Evolutionary conservation across 2,797 vertebrate species (phyloP), one percentile per base, ranked within the genome.

Genomic region (Mormyrus hasselquistii): DNA sequence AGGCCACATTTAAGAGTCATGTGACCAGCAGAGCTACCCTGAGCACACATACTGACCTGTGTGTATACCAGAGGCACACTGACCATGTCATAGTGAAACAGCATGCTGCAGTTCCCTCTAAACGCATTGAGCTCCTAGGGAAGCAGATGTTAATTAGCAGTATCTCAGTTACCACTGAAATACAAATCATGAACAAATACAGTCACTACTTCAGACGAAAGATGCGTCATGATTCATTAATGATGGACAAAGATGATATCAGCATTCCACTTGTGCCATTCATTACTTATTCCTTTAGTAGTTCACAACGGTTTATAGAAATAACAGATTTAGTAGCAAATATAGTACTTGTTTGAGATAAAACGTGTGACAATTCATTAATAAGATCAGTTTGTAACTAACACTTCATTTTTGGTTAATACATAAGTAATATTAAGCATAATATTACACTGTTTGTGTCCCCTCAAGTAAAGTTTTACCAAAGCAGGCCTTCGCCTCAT

Each of bases 41-140:
- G 34, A 44, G n/a, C 52, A 10, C 34, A 3, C 9, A 41, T 7
- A 86, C 69, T 93, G 91, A 97, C 98, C 97, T 98, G 98, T 22
- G 97, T 98, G 93, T 98, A 98, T 87, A 98, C 98, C 2, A 99
- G 95, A 0, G 98, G 97, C 69, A 98, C 94, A 0, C 97, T 98
- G 94, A 97, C 95, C 97, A 98, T 98, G 94, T 98, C 98, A 0
- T 98, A 98, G 89, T 98, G 98, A 93, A 98, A 99, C 83, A 99
- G 93, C 97, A 98, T 97, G 84, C 97, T 97, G 92, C 98, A 99
- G 88, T 97, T 97, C 22, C 95, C 96, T 88, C 98, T 95, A 92
- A 98, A 99, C 0, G 73, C 89, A 62, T 97, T 97, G 91, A 97
- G 94, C 92, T 97, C 98, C 98, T 98, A 92, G 4, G 41, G 4